These are phyloP conservation scores for Bovichtus variegatus DNA, from an alignment of 2,797 vertebrate genomes.

Conservation along the genomic window DNA sequence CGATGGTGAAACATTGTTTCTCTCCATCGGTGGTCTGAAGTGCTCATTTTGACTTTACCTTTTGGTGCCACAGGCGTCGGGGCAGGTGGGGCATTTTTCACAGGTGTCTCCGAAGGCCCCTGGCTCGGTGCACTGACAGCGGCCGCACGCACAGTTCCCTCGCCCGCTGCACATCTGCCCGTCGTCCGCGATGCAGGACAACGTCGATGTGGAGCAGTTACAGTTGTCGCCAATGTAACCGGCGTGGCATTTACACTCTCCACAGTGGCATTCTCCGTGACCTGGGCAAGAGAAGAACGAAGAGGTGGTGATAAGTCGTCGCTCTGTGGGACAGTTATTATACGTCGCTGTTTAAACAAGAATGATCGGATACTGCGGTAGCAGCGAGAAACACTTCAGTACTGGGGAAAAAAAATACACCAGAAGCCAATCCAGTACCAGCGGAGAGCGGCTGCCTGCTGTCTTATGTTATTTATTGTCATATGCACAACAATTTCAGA, in stretches of 20 bases:
- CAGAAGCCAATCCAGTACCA: background rate
- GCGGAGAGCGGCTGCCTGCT: no score
- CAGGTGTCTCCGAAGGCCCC: constrained; percentile 95
- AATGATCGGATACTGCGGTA: background rate
- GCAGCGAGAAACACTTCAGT: background rate
- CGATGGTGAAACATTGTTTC: no score
- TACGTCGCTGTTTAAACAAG: background rate
- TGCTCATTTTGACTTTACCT: constrained; percentile 80
- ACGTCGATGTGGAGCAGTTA: constrained; percentile 92
- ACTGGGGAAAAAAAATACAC: no score
- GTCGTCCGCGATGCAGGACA: constrained; percentile 87
- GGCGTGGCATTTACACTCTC: constrained; percentile 94
- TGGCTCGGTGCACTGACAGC: constrained; percentile 92
- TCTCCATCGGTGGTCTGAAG: background rate
- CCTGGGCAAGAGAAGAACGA: constrained; percentile 75
- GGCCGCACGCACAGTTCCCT: constrained; percentile 91
- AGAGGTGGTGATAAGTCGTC: background rate
- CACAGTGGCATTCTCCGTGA: constrained; percentile 95
- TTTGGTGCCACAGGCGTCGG: constrained; percentile 93
- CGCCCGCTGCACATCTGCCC: constrained; percentile 94
- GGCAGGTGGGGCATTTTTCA: constrained; percentile 97
- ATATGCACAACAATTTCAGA: no score
- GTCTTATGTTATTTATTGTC: no score
- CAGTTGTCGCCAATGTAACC: constrained; percentile 96
- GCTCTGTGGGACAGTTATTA: no score